phyloP scores from a whole-genome alignment of 2,888 invertebrate genomes.

The Catocala sponsa region DNA sequence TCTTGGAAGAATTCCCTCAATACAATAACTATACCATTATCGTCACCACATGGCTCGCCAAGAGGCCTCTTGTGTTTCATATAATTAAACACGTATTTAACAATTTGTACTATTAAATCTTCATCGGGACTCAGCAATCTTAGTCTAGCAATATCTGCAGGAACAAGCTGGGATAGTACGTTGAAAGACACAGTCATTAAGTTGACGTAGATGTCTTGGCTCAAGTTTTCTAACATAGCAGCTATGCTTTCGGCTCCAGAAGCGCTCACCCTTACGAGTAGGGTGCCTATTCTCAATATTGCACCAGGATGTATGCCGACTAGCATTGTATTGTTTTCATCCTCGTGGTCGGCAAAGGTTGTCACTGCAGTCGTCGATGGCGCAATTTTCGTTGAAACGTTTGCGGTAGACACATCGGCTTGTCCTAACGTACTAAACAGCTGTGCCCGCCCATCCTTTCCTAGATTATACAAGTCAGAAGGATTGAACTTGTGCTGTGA shows the following conservation, averaged over 20 bases:
- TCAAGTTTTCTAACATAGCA: constrained; percentile 69
- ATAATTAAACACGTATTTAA: constrained; percentile 79
- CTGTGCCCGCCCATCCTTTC: constrained; percentile 68
- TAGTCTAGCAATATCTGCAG: constrained; percentile 73
- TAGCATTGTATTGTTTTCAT: constrained; percentile 60
- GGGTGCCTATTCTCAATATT: constrained; percentile 72
- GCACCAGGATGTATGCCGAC: constrained; percentile 79
- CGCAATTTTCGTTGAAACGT: constrained; percentile 68
- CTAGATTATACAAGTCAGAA: constrained; percentile 69
- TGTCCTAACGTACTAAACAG: constrained; percentile 73
- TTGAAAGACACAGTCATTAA: constrained; percentile 79
- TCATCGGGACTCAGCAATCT: constrained; percentile 76
- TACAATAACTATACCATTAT: constrained; percentile 73
- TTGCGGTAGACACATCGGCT: constrained; percentile 59
- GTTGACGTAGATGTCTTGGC: constrained; percentile 74
- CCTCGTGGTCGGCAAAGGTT: constrained; percentile 57
- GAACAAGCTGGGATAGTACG: constrained; percentile 70
- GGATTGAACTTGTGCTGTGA: constrained; percentile 79
- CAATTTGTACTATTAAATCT: constrained; percentile 77
- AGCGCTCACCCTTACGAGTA: constrained; percentile 72
- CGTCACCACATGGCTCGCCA: constrained; percentile 68
- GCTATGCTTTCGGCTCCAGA: constrained; percentile 77
- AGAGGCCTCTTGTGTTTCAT: constrained; percentile 76
- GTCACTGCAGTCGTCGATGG: constrained; percentile 59
- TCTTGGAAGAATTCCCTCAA: constrained; percentile 82